A percentile compares a stretch with the other conserved stretches of the same genome.
These are phyloP conservation scores for Eriosoma lanigerum DNA, from an alignment of 1,140 invertebrate species.

Conservation along the genomic window DNA sequence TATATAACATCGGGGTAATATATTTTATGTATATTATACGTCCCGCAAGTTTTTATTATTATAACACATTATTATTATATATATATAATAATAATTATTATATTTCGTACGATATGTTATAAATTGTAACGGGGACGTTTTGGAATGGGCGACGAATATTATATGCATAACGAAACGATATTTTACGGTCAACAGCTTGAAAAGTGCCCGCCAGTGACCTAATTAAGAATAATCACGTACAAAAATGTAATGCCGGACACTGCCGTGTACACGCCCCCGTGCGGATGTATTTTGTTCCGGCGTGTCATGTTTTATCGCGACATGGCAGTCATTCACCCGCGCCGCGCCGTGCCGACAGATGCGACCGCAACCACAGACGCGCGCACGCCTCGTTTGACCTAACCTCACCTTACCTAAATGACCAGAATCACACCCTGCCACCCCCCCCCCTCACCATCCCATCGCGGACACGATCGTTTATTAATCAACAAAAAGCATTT, in stretches of 20 bases:
- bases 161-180: constrained; percentile 49
- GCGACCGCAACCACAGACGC: background rate
- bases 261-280: no score
- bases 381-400: background rate
- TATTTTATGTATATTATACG: no score
- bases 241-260: constrained; percentile 1
- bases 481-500: no score
- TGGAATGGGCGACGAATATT: constrained; percentile 19
- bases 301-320: background rate
- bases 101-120: no score
- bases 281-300: no score
- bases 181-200: constrained; percentile 48
- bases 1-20: constrained; percentile 14
- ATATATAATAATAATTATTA: no score
- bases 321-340: background rate
- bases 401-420: background rate
- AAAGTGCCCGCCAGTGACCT: constrained; percentile 37
- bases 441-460: no score
- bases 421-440: no score
- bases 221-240: constrained; percentile 51
- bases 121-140: background rate
- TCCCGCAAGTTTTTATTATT: no score
- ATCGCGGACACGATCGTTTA: no score
- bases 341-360: background rate
- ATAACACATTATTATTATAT: no score